Base-by-base conservation (phyloP, 2,797 vertebrate genomes). In the Nothura maculosa region DNA sequence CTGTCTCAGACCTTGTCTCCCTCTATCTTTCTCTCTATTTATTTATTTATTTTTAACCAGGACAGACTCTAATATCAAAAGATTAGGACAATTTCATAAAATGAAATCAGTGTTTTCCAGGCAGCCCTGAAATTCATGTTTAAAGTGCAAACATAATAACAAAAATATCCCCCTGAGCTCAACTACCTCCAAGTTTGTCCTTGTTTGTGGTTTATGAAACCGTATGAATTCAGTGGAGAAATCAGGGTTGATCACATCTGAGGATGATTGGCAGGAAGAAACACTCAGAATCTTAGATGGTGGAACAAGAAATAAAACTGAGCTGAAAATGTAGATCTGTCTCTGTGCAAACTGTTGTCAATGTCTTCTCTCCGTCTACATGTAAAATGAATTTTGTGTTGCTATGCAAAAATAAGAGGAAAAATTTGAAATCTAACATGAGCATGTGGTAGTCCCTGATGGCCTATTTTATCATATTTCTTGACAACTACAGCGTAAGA, bases 401-500 rank as follows among this genome's bases (percentile, higher is more conserved):
- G 12, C 36, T 64, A 36, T 14, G 63, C 17, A 32, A 74, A 87
- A 92, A 14, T 5, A 78, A 42, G 36, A 60, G 30, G 25, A 74
- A 1, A 54, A 68, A 50, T 87, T 89, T 82, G 8, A n/a, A 85
- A 67, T 85, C 77, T 61, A 93, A 64, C 4, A 52, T 38, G 54
- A 84, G 21, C 42, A 78, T 62, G 77, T 89, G 11, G 42, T 90
- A 76, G 73, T 70, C 25, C 25, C 8, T 0, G 11, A 25, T 50
- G 40, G 48, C 40, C 28, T 88, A 12, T 91, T 90, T 87, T 94
- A 38, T 38, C 38, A 60, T 27, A 69, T 85, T 89, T 91, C 38
- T 10, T 30, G 58, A 62, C 18, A 38, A 80, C 42, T 70, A 16
- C 10, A 87, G 21, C 28, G 24, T 62, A 30, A 61, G 16, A 36